Percentiles rank a stretch among this genome's conserved stretches.
phyloP scores from a whole-genome alignment of 1,140 invertebrate genomes.

The Gryllus bimaculatus region DNA sequence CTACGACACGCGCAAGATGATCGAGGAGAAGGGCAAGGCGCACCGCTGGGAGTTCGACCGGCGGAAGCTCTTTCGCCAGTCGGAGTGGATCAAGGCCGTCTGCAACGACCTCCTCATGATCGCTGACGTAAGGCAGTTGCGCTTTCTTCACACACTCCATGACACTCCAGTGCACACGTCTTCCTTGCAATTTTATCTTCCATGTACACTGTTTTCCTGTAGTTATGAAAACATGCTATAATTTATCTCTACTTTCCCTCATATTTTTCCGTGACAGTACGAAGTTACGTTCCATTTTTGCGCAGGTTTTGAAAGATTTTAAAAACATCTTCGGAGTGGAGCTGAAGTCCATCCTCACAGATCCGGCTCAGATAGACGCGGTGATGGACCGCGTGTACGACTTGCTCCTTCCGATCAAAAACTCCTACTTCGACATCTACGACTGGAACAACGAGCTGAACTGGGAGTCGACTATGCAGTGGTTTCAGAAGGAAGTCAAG shows the following conservation, averaged over 20 bases:
- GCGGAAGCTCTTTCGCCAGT: constrained; percentile 63
- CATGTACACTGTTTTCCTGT: no score
- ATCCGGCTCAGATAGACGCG: constrained; percentile 73
- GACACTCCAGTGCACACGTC: background rate
- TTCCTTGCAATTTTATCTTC: no score
- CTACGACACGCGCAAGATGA: constrained; percentile 60
- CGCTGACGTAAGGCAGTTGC: constrained; percentile 43
- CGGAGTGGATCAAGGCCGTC: constrained; percentile 72
- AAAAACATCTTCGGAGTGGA: constrained; percentile 81
- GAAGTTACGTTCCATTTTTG: no score
- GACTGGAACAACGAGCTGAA: constrained; percentile 60
- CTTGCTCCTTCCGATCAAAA: constrained; percentile 60
- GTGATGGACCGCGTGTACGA: constrained; percentile 61
- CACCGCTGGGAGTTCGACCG: constrained; percentile 85
- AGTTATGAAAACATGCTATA: no score
- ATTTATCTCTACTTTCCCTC: no score
- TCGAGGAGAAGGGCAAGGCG: constrained; percentile 72
- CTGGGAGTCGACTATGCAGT: constrained; percentile 70
- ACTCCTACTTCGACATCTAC: constrained; percentile 74
- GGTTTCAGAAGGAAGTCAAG: constrained; percentile 62
- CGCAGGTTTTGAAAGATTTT: constrained; percentile 67
- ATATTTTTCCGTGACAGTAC: no score
- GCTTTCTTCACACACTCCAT: background rate
- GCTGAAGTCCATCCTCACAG: constrained; percentile 72
- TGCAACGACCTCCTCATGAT: constrained; percentile 65